A percentile compares a stretch with the other conserved stretches of the same genome.
Evolutionary conservation across 1,140 invertebrate species (phyloP).

Genomic region (Dryas iulia): DNA sequence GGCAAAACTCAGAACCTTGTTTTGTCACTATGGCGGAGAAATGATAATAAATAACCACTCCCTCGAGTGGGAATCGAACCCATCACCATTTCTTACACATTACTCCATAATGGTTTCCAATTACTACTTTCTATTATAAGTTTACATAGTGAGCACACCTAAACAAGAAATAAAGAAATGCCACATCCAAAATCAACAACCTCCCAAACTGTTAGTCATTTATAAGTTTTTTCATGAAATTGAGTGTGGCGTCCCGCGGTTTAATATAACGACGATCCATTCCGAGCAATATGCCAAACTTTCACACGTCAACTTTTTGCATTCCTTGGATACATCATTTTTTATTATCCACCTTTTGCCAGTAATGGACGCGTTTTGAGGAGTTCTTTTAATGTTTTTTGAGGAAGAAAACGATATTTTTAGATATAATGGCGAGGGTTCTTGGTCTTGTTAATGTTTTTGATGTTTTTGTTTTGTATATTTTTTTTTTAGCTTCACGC

Average conservation of each 20-base stretch:
- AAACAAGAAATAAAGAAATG: background rate
- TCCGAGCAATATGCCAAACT: conserved; percentile 64
- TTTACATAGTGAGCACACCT: too few species aligned
- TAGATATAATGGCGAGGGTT: background rate
- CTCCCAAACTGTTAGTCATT: conserved; percentile 2
- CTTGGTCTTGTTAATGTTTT: conserved; percentile 1
- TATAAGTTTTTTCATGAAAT: conserved; percentile 71
- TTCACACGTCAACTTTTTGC: conserved; percentile 53
- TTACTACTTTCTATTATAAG: too few species aligned
- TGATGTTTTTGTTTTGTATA: background rate
- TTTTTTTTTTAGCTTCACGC: too few species aligned
- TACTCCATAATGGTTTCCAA: too few species aligned
- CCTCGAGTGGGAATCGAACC: too few species aligned
- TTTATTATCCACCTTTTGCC: conserved; percentile 36
- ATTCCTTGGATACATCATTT: conserved; percentile 35
- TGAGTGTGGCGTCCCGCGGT: conserved; percentile 62
- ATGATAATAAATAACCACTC: too few species aligned
- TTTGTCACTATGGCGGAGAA: too few species aligned
- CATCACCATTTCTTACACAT: too few species aligned
- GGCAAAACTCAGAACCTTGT: too few species aligned
- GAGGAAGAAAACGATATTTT: background rate
- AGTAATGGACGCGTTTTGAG: conserved; percentile 13
- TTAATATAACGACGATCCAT: conserved; percentile 73
- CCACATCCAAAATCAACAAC: conserved; percentile 40
- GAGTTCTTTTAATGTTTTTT: conserved; percentile 3